Evolutionary conservation across 1,140 invertebrate genomes (phyloP), one percentile per base, ranked within the genome.

Genomic region (Trichonephila clavipes): DNA sequence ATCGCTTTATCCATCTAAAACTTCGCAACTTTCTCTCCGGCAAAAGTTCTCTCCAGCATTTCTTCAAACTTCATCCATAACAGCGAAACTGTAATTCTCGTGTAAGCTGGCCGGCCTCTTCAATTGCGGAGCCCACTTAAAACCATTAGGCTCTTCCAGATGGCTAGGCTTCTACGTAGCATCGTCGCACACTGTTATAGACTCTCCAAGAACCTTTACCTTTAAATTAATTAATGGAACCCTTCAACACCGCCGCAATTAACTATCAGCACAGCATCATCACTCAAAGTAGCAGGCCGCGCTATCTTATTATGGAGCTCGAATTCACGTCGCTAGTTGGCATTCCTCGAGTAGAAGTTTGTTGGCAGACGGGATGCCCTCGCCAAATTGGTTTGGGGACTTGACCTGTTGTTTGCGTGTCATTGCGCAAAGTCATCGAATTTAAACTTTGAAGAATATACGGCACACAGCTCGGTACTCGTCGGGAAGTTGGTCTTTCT

Each of bases 211-310:
- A 89, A 72, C 66, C 88, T 77, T 59, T 77, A 69, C 88, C 58
- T 77, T 77, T 51, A 77, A 89, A 89, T 89, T 89, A 89, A 89
- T 89, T 89, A 89, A 89, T 89, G 64, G 51, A 58, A 24, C 83
- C 86, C 86, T 88, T 88, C 59, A 77, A 16, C 18, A 44, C 44
- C 14, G 62, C 51, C n/a, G 88, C 88, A 89, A 89, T 89, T 89
- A 89, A 89, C 88, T 77, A 89, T 89, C 69, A 44, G 58, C 34
- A 58, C 61, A 34, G 44, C 44, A 77, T 89, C 88, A 89, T 89
- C 88, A 58, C 88, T 89, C 88, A 89, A 77, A 77, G 66, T 51
- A 86, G 83, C 59, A n/a, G 8, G 85, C 72, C 28, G 24, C 28
- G 16, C 24, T 77, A 77, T 77, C 72, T 87, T 61, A 40, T 87